Base-by-base conservation (phyloP, 2,113 vertebrate genomes). In the Mola mola region DNA sequence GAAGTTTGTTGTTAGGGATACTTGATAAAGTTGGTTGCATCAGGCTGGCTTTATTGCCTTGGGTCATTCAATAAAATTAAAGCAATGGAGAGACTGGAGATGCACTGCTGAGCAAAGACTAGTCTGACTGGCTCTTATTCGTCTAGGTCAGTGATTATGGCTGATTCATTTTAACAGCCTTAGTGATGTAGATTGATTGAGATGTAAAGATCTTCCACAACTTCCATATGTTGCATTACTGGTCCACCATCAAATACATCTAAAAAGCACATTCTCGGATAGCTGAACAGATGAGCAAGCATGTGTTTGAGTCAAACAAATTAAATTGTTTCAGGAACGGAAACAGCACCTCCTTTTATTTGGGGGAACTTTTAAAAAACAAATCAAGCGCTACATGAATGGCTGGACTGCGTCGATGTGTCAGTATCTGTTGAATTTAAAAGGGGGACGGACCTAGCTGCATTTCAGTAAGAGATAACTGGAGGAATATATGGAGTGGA, bases 31-130 rank as follows among this genome's bases (percentile, higher is more conserved):
- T 59, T 42, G 69, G 69, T 77, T 81, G 72, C 72, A 75, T 84
- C 72, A 83, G 63, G 50, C 8, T 12, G 20, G 65, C 57, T 76
- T 73, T 47, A 72, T 75, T 51, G 79, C 74, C 70, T n/a, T 17
- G 68, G 75, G 85, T 67, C 17, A 58, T 59, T 58, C 67, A 36
- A 24, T 60, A 44, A 81, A 80, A 81, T 83, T 13, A 78, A 79
- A 60, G 59, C 68, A 75, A 51, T 15, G 48, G 38, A 49, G 66
- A 47, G 51, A 70, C 47, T 60, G 25, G 51, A 51, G 59, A 50
- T 19, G 51, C 44, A 61, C 25, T 31, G 44, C 42, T 47, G 53
- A 51, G 47, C 25, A 41, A 56, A 61, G 24, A 73, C 55, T 37
- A 34, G 50, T 43, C 47, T 61, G 46, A 36, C 28, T 72, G 44